Conservation (phyloP, 64 coral and sea anemone species). For the Montipora sp. region DNA sequence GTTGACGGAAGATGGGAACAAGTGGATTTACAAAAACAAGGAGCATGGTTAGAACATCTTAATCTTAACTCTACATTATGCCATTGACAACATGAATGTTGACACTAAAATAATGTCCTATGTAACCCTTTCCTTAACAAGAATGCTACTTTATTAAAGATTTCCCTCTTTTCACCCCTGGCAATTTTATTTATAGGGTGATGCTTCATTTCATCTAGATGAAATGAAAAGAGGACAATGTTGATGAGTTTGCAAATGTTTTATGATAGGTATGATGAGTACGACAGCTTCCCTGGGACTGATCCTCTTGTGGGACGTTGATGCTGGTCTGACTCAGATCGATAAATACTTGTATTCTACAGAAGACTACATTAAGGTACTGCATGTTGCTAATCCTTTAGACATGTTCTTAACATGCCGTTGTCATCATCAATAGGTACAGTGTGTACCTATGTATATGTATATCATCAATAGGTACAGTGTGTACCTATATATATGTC, state of each 20-base stretch:
- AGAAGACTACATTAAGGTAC: slow-evolving; percentile 98
- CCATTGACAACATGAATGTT: too few relatives aligned
- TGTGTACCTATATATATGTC: too few relatives aligned
- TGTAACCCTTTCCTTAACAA: too few relatives aligned
- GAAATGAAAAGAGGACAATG: neutral
- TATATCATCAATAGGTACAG: too few relatives aligned
- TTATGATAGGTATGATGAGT: slow-evolving; percentile 93
- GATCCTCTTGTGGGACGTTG: slow-evolving; percentile 97
- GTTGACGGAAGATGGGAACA: slow-evolving; percentile 94
- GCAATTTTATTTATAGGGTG: too few relatives aligned
- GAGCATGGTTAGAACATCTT: slow-evolving; percentile 76
- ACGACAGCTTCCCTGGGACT: slow-evolving; percentile 95
- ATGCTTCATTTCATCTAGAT: too few relatives aligned
- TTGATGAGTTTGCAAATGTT: neutral
- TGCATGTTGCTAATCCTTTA: neutral
- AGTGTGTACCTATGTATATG: too few relatives aligned
- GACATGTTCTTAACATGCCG: neutral
- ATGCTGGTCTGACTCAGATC: slow-evolving; percentile 95
- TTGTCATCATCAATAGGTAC: too few relatives aligned
- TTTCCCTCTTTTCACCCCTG: too few relatives aligned
- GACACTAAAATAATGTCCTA: too few relatives aligned
- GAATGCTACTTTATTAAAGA: too few relatives aligned
- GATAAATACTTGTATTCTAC: slow-evolving; percentile 98
- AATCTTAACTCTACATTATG: neutral
- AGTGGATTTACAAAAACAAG: slow-evolving; percentile 99